Evolutionary conservation across 2,113 vertebrate genomes (phyloP).

Genomic region (Catagonus wagneri): DNA sequence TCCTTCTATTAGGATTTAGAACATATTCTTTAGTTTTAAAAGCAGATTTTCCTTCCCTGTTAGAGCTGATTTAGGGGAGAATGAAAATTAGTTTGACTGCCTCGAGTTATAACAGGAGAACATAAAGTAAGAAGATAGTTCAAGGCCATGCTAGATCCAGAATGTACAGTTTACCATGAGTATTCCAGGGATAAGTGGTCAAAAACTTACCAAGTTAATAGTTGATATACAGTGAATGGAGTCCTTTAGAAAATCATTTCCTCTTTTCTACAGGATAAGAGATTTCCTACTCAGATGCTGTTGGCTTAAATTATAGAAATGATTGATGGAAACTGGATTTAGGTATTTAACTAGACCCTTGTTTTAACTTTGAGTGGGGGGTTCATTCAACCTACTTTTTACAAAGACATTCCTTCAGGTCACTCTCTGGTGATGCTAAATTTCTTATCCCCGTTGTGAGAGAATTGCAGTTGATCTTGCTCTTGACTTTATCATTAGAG

Average conservation of each 20-base stretch:
- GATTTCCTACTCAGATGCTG: neutral
- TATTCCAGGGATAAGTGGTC: neutral
- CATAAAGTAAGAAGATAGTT: neutral
- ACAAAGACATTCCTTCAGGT: neutral
- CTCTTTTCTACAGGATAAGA: neutral
- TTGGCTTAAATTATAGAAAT: neutral
- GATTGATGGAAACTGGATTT: neutral
- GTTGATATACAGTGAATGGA: neutral
- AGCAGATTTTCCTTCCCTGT: neutral
- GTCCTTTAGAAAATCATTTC: neutral
- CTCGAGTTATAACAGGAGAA: neutral
- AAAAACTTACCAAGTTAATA: neutral
- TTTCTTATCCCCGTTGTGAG: neutral
- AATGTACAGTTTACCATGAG: neutral
- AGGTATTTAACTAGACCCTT: neutral
- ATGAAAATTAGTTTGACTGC: neutral
- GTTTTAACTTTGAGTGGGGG: slow-evolving; percentile 1
- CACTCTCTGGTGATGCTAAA: neutral
- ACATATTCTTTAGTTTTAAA: neutral
- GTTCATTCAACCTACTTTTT: neutral
- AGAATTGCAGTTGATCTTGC: neutral
- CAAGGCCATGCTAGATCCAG: neutral
- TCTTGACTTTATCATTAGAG: neutral
- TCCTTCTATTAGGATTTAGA: neutral
- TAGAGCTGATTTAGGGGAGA: neutral